Conservation (phyloP, 2,888 invertebrate species). For the Athalia cordata region DNA sequence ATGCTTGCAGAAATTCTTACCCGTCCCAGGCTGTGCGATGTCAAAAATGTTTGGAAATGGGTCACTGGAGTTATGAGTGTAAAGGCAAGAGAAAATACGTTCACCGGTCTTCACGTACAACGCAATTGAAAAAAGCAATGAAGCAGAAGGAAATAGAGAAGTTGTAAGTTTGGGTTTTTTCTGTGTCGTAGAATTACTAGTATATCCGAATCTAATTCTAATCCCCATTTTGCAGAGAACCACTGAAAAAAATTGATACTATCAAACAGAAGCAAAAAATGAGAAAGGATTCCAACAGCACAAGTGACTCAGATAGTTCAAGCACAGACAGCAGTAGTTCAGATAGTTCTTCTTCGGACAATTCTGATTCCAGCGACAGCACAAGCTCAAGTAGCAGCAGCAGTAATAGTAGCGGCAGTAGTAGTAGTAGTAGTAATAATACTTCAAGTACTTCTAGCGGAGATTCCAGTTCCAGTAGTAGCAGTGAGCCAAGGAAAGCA, state of each 20-base stretch:
- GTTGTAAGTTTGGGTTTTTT: slow-evolving; percentile 56
- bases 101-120: slow-evolving; percentile 88
- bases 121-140: slow-evolving; percentile 83
- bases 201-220: not conserved
- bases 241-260: slow-evolving; percentile 50
- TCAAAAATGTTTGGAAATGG: slow-evolving; percentile 93
- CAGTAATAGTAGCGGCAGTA: slow-evolving; percentile 16
- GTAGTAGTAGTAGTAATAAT: slow-evolving; percentile 21
- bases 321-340: slow-evolving; percentile 49
- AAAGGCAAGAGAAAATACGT: slow-evolving; percentile 92
- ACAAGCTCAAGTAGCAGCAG: slow-evolving; percentile 59
- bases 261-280: slow-evolving; percentile 55
- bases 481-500: slow-evolving; percentile 14
- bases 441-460: slow-evolving; percentile 13
- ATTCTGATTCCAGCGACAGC: slow-evolving; percentile 65
- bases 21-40: slow-evolving; percentile 86
- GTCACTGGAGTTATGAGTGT: slow-evolving; percentile 97
- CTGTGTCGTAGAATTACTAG: not conserved
- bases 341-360: slow-evolving; percentile 61
- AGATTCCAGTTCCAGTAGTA: slow-evolving; percentile 30
- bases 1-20: slow-evolving; percentile 72
- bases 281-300: slow-evolving; percentile 58
- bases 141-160: slow-evolving; percentile 74
- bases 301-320: slow-evolving; percentile 60
- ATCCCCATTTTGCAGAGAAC: slow-evolving; percentile 45